phyloP scores from a whole-genome alignment of 2,797 vertebrate genomes.

The Mastacembelus armatus region DNA sequence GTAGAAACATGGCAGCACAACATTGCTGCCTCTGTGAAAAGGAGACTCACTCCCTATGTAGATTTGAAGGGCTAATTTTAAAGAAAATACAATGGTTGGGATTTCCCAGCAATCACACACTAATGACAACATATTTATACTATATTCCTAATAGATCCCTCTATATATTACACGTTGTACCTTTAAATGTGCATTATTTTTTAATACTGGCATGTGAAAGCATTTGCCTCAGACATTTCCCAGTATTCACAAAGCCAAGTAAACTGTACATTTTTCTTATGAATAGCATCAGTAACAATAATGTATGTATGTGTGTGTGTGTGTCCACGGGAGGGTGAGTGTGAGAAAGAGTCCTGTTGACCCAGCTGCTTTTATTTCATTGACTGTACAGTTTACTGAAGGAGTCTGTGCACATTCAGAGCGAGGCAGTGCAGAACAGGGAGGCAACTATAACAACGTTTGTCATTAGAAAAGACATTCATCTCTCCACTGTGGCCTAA shows the following conservation, averaged over 20 bases:
- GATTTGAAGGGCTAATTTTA: too few species aligned
- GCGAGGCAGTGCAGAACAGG: conserved; percentile 20
- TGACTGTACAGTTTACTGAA: conserved; percentile 18
- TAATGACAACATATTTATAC: too few species aligned
- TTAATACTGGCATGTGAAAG: neutral
- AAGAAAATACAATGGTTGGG: too few species aligned
- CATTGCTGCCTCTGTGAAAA: too few species aligned
- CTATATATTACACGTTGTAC: neutral
- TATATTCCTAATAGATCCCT: too few species aligned
- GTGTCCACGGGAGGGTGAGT: conserved; percentile 10
- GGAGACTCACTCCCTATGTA: too few species aligned
- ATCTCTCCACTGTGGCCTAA: conserved; percentile 25
- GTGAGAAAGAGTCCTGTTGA: conserved; percentile 51
- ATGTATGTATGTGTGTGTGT: neutral
- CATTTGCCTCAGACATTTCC: neutral
- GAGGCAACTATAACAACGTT: conserved; percentile 57
- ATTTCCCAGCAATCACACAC: too few species aligned
- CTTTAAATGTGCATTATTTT: neutral
- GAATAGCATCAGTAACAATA: neutral
- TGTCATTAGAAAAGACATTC: conserved; percentile 31
- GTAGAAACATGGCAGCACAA: too few species aligned
- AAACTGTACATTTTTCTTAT: conserved; percentile 1
- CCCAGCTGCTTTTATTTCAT: conserved; percentile 53
- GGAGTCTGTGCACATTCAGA: conserved; percentile 3
- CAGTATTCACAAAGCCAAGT: conserved; percentile 2